Percentiles rank a stretch among this genome's conserved stretches.
Conservation (phyloP, 2,888 invertebrate species). For the Hydroisotoma schaefferi region DNA sequence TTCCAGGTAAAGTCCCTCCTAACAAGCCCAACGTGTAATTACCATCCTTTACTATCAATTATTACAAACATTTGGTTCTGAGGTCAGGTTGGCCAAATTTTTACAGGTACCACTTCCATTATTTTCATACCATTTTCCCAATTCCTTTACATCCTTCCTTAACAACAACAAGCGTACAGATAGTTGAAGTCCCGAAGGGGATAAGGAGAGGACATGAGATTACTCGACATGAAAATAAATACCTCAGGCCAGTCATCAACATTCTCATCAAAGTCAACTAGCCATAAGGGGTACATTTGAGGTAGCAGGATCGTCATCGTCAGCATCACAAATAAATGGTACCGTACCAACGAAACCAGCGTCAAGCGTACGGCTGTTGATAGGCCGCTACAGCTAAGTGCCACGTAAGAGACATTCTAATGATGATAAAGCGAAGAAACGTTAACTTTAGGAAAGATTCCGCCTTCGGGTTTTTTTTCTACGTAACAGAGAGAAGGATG, state of each 20-base stretch:
- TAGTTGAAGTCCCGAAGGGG: constrained; percentile 1
- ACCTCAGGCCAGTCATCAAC: constrained; percentile 37
- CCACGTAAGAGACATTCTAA: constrained; percentile 17
- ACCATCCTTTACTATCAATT: not conserved
- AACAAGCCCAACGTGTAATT: not conserved
- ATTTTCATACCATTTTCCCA: no score
- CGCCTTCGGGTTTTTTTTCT: constrained; percentile 18
- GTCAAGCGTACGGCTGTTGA: constrained; percentile 17
- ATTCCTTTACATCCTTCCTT: no score
- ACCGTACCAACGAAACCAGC: no score
- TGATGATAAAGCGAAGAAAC: constrained; percentile 18
- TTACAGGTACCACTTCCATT: no score
- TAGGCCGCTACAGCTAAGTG: constrained; percentile 25
- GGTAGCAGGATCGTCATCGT: no score
- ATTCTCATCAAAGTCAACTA: constrained; percentile 25
- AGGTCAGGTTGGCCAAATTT: not conserved
- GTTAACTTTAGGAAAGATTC: constrained; percentile 2
- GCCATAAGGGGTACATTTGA: not conserved
- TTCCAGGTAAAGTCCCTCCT: constrained; percentile 4
- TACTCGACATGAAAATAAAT: constrained; percentile 42
- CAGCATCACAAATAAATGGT: no score
- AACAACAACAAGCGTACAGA: not conserved
- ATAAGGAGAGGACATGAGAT: constrained; percentile 2
- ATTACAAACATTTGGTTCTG: not conserved
- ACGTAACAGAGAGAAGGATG: constrained; percentile 8